A percentile compares a stretch with the other conserved stretches of the same genome.
These are phyloP conservation scores for Molossus molossus DNA, from an alignment of 2,797 vertebrate genomes.

Conservation along the genomic window DNA sequence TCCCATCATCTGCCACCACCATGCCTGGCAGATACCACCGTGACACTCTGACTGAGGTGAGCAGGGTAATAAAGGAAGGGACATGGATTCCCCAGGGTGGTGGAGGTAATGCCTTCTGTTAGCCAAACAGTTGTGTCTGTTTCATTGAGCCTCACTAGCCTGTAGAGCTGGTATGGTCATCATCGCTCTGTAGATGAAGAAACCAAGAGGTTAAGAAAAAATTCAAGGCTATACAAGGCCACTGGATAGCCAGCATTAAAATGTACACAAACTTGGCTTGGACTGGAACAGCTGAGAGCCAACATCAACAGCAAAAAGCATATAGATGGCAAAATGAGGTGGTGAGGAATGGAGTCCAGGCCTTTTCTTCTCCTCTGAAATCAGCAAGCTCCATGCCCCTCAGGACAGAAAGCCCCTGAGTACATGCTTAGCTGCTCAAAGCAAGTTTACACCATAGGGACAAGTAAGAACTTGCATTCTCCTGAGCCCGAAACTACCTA, in stretches of 20 bases:
- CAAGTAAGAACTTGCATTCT: background rate
- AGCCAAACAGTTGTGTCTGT: background rate
- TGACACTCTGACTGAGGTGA: background rate
- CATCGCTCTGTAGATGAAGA: conserved; percentile 34
- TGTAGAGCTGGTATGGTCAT: conserved; percentile 18
- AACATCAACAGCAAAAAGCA: background rate
- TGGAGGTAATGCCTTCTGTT: background rate
- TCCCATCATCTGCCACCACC: background rate
- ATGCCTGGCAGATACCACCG: background rate
- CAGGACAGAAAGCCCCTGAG: background rate
- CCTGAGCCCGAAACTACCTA: background rate
- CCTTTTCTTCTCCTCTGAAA: background rate
- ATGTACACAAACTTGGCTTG: background rate
- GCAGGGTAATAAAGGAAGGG: background rate
- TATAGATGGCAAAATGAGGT: background rate
- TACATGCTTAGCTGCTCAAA: background rate
- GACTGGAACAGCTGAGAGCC: background rate
- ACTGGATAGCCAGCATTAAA: conserved; percentile 28
- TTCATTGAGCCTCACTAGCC: background rate
- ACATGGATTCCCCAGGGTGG: background rate
- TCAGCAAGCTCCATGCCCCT: background rate
- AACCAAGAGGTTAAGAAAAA: conserved; percentile 48
- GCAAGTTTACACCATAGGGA: background rate
- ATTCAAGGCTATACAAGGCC: background rate
- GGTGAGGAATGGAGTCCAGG: background rate